Conservation (phyloP, 2,797 vertebrate species). For the Paedocypris micromegethes region DNA sequence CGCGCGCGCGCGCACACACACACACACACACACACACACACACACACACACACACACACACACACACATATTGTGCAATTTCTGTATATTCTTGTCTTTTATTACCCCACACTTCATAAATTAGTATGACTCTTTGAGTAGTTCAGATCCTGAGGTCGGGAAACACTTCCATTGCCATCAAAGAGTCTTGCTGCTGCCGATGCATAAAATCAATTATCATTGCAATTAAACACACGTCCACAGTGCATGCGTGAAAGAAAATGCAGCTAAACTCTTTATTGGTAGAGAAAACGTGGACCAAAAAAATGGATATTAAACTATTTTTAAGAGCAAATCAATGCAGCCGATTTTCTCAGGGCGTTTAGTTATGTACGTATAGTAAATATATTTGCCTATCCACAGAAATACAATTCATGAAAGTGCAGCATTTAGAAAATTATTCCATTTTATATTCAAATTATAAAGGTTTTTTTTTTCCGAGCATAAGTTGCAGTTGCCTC, state of each 20-base stretch:
- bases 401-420: neutral
- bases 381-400: too few relatives aligned
- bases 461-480: neutral
- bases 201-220: slow-evolving; percentile 2
- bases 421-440: neutral
- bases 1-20: too few relatives aligned
- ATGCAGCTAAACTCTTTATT: neutral
- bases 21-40: too few relatives aligned
- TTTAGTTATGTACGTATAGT: too few relatives aligned
- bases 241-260: neutral
- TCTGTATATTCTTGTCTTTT: too few relatives aligned
- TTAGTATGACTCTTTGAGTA: too few relatives aligned
- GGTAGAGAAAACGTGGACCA: neutral
- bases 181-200: neutral
- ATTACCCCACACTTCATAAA: too few relatives aligned
- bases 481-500: slow-evolving; percentile 10
- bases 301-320: too few relatives aligned
- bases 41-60: too few relatives aligned
- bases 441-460: neutral
- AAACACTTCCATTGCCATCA: neutral
- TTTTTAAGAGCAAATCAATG: too few relatives aligned
- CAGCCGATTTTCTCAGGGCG: too few relatives aligned
- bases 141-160: neutral
- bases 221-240: neutral
- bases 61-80: too few relatives aligned